Base-by-base conservation (phyloP, 2,113 vertebrate species). In the Ariopsis seemanni region DNA sequence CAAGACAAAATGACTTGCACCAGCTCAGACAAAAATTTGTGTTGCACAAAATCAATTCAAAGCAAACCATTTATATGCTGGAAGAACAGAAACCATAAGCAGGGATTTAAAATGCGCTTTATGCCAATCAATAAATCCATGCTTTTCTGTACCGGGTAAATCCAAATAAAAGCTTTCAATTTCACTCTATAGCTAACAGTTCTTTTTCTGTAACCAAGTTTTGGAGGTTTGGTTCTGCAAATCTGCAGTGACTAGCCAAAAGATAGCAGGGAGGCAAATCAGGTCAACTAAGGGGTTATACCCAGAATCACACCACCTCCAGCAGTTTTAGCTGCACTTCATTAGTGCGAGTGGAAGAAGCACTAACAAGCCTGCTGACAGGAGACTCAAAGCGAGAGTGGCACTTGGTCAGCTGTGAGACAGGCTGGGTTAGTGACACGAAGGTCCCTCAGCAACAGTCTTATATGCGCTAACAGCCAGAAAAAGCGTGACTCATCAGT, bases 331-430 rank as follows among this genome's bases (percentile, higher is more conserved):
- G 80, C 79, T 82, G 86, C 27, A 82, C 52, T 87, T 87, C 85
- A 87, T 87, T 87, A 87, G 85, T 60, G 65, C 8, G 34, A 58
- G 60, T 27, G 55, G 34, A 71, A 53, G 85, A 48, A 34, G 85
- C 53, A 20, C 85, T 87, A 87, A 87, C 86, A 60, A 87, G 79
- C 55, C 86, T 48, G 55, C 65, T 48, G 86, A 71, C 86, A 81
- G 55, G 85, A 50, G 55, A 50, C 53, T 82, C 53, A 82, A 82
- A 71, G 86, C 18, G 65, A 74, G 86, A 74, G 55, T 30, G 67
- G 71, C 63, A 72, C 71, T 55, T 87, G 80, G 55, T 83, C n/a
- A 78, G 52, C 30, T 82, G 79, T 62, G 79, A 82, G 79, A 82
- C 67, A 50, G 79, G 15, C 79, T 62, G 79, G 79, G 67, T 82